phyloP scores from a whole-genome alignment of 2,797 vertebrate species.

The Philypnodon macrostomus region DNA sequence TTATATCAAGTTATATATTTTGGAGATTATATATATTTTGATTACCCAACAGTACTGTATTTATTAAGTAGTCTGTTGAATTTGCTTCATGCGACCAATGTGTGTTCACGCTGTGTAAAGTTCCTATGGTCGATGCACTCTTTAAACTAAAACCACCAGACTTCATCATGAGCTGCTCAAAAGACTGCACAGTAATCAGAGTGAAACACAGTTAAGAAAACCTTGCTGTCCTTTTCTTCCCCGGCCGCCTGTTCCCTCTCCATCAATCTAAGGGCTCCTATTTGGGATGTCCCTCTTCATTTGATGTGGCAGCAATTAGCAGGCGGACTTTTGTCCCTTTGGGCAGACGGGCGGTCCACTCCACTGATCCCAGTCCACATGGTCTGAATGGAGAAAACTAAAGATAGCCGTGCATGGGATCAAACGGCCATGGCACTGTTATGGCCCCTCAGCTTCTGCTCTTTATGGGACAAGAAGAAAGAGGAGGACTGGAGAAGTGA shows the following conservation, averaged over 20 bases:
- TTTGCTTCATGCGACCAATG: too few species aligned
- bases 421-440: constrained; percentile 76
- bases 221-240: constrained; percentile 56
- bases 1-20: too few species aligned
- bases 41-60: too few species aligned
- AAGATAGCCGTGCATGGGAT: constrained; percentile 75
- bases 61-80: neutral
- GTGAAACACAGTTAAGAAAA: constrained; percentile 60
- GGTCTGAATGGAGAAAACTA: constrained; percentile 67
- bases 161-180: constrained; percentile 24
- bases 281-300: constrained; percentile 78
- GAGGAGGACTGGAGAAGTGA: constrained; percentile 45
- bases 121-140: neutral
- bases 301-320: constrained; percentile 92
- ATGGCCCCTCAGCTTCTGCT: constrained; percentile 47
- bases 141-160: constrained; percentile 10
- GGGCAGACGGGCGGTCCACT: constrained; percentile 77
- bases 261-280: constrained; percentile 78
- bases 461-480: constrained; percentile 60
- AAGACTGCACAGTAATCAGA: constrained; percentile 28
- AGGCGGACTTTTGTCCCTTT: constrained; percentile 80
- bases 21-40: too few species aligned
- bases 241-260: constrained; percentile 48
- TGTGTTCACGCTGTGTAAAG: neutral
- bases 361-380: constrained; percentile 84